phyloP scores from a whole-genome alignment of 2,113 vertebrate genomes.

The Cyprinus carpio region DNA sequence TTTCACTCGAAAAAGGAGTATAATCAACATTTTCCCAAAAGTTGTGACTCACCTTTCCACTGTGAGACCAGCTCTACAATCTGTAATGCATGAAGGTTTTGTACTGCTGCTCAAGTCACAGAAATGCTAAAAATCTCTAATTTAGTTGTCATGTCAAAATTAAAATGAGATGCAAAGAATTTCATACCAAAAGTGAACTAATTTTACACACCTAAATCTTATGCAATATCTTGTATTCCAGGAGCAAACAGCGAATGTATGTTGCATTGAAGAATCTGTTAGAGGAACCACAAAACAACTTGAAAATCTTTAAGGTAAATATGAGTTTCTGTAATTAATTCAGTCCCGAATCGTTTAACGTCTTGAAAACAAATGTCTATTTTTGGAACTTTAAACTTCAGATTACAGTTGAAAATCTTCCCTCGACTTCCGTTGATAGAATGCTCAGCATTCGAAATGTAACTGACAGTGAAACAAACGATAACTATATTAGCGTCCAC shows the following conservation, averaged over 20 bases:
- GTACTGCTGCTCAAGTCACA: not conserved
- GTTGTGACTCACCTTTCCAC: not conserved
- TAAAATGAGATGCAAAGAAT: not conserved
- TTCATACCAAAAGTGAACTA: not conserved
- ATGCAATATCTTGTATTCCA: constrained; percentile 57
- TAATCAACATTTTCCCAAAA: not conserved
- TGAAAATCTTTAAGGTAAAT: constrained; percentile 96
- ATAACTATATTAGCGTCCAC: no score
- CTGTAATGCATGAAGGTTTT: not conserved
- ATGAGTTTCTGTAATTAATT: not conserved
- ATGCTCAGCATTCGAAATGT: not conserved
- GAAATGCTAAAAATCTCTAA: not conserved
- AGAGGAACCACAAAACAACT: constrained; percentile 97
- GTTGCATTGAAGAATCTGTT: constrained; percentile 94
- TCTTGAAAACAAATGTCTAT: not conserved
- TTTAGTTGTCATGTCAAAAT: not conserved
- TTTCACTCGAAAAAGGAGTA: not conserved
- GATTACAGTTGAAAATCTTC: not conserved
- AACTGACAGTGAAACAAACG: not conserved
- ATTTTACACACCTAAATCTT: not conserved
- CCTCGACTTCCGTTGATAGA: not conserved
- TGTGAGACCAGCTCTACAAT: not conserved
- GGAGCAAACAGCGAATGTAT: constrained; percentile 96
- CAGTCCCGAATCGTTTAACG: not conserved
- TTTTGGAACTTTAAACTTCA: not conserved